Evolutionary conservation across 1,140 invertebrate genomes (phyloP), one percentile per base, ranked within the genome.

Genomic region (Drosophila nikananu): DNA sequence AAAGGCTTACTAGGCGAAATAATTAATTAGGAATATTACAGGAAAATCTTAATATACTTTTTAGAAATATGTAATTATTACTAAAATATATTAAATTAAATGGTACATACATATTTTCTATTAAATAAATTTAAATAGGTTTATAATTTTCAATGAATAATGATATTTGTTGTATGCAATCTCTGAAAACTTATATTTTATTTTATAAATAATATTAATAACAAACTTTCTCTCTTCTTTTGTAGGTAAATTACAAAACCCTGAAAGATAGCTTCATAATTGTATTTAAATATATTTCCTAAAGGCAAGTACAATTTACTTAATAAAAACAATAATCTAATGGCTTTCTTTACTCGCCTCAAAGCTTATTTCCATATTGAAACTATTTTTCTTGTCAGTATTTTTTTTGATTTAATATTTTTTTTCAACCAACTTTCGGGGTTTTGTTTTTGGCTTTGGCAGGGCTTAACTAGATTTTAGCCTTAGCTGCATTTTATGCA

Each of bases 401-500:
- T 48, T 44, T 61, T 35, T 60, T 61, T 39, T 46, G 23, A 27
- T 12, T 48, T 8, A 55, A 37, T 52, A 61, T 63, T 49, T 46
- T 49, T 61, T 60, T 64, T 15, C n/a, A 41, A 25, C n/a, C 35
- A 13, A 48, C 19, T 37, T 25, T 17, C 3, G n/a, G 27, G 35
- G n/a, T 10, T n/a, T 54, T 17, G 42, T 54, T 9, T 35, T 39
- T 25, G 8, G 8, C 23, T 49, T 17, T 25, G 2, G 19, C 21
- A 23, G 60, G 42, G 44, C 37, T 66, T 76, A 86, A 81, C 77
- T 66, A 80, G 72, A 80, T 81, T 83, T 83, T 17, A 41, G 62
- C 77, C 72, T 77, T 74, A 81, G 66, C 78, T 84, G 84, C 74
- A 84, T 68, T 84, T 89, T 78, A 75, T 83, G 62, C 59, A 59